A percentile compares a stretch with the other conserved stretches of the same genome.
Evolutionary conservation across 2,888 invertebrate genomes (phyloP).

Genomic region (Drosophila paramelanica): DNA sequence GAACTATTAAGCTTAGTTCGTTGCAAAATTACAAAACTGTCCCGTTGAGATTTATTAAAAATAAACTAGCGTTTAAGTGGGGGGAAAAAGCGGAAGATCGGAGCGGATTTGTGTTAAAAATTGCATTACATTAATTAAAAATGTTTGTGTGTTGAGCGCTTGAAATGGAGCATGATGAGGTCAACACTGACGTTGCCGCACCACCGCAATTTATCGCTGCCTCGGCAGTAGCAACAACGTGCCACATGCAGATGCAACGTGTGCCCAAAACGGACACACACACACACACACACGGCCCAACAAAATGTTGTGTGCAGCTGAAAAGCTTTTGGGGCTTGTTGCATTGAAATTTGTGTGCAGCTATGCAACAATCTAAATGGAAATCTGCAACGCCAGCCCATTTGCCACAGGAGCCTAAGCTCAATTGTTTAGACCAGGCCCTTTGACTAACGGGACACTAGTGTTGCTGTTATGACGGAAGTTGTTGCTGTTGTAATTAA

Average conservation of each 20-base stretch:
- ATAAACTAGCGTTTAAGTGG: not conserved
- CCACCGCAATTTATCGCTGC: conserved; percentile 66
- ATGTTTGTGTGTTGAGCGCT: conserved; percentile 13
- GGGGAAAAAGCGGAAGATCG: too few relatives aligned
- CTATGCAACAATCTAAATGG: conserved; percentile 43
- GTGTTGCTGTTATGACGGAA: conserved; percentile 19
- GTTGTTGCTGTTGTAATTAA: conserved; percentile 42
- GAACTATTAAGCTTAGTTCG: conserved; percentile 9
- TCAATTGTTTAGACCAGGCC: conserved; percentile 31
- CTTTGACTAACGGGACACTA: not conserved
- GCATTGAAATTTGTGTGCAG: conserved; percentile 36
- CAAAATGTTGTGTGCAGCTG: conserved; percentile 11
- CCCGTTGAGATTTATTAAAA: conserved; percentile 29
- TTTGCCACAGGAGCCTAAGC: conserved; percentile 9
- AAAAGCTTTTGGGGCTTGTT: conserved; percentile 18
- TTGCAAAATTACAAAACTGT: conserved; percentile 1
- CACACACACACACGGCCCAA: not conserved
- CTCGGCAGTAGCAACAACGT: conserved; percentile 18
- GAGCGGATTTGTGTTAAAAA: conserved; percentile 11
- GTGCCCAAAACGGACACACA: not conserved
- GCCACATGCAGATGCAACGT: conserved; percentile 13
- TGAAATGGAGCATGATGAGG: conserved; percentile 29
- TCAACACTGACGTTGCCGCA: conserved; percentile 28
- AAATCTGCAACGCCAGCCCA: conserved; percentile 14
- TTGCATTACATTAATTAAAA: conserved; percentile 44